These are phyloP conservation scores for Drosophila monieri DNA, from an alignment of 2,888 invertebrate species.

Conservation along the genomic window DNA sequence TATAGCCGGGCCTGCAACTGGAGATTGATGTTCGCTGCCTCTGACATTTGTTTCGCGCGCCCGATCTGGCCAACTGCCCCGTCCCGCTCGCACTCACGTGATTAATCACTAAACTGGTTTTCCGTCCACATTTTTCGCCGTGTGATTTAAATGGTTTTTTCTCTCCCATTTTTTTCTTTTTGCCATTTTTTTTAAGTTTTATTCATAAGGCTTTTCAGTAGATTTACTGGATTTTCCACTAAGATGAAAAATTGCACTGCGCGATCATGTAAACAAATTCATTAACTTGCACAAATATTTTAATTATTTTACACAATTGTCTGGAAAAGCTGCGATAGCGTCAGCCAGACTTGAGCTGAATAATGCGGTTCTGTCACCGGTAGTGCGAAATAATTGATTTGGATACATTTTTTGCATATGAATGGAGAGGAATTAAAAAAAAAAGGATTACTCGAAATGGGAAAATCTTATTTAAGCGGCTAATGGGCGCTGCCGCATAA, in stretches of 20 bases:
- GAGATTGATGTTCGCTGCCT: slow-evolving; percentile 78
- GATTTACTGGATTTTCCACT: slow-evolving; percentile 68
- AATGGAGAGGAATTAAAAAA: neutral
- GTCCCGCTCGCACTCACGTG: slow-evolving; percentile 56
- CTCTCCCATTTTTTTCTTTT: slow-evolving; percentile 50
- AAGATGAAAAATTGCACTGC: slow-evolving; percentile 70
- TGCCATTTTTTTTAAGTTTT: neutral
- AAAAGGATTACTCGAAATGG: neutral
- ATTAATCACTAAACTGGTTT: slow-evolving; percentile 59
- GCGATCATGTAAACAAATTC: slow-evolving; percentile 79
- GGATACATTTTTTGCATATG: neutral
- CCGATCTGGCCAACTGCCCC: slow-evolving; percentile 47
- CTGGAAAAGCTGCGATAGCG: neutral
- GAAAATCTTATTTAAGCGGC: neutral
- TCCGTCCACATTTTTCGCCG: slow-evolving; percentile 57
- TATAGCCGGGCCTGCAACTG: slow-evolving; percentile 41
- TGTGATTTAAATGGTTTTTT: slow-evolving; percentile 73
- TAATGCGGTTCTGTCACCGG: slow-evolving; percentile 6
- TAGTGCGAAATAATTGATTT: slow-evolving; percentile 4
- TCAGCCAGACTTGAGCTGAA: neutral
- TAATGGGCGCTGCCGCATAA: too few relatives aligned
- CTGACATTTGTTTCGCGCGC: slow-evolving; percentile 80
- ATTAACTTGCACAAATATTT: slow-evolving; percentile 75
- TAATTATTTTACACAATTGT: slow-evolving; percentile 63
- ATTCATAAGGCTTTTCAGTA: slow-evolving; percentile 45